Conservation (phyloP, 2,113 vertebrate species). For the Salvelinus namaycush region DNA sequence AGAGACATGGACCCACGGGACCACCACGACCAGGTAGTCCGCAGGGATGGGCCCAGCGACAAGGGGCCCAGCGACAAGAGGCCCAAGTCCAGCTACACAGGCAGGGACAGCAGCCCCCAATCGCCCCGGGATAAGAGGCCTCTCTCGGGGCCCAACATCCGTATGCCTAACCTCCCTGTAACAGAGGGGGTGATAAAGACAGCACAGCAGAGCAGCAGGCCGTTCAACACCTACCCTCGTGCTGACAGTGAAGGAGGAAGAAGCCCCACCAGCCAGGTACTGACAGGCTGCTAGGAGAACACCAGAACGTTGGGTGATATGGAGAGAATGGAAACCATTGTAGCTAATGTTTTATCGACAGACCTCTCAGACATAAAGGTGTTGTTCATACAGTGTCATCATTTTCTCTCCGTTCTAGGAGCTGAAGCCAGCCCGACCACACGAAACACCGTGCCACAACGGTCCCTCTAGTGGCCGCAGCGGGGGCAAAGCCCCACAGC, state of each 20-base stretch:
- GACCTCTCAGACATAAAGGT: too few relatives aligned
- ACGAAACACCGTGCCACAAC: constrained; percentile 72
- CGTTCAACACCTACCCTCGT: constrained; percentile 92
- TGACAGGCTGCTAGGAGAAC: neutral
- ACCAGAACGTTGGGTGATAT: neutral
- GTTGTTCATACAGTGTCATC: neutral
- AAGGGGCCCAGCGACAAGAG: constrained; percentile 77
- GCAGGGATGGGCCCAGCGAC: constrained; percentile 74
- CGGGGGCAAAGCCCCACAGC: constrained; percentile 51
- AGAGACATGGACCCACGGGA: constrained; percentile 60
- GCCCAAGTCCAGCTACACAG: constrained; percentile 82
- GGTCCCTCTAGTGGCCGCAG: constrained; percentile 67
- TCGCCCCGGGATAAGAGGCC: constrained; percentile 87
- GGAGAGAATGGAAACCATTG: too few relatives aligned
- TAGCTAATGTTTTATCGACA: too few relatives aligned
- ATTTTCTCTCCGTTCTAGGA: constrained; percentile 32
- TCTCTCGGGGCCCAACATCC: constrained; percentile 86
- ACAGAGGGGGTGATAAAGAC: constrained; percentile 76
- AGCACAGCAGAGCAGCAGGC: constrained; percentile 77
- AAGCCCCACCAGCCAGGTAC: constrained; percentile 81
- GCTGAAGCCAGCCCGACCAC: constrained; percentile 65
- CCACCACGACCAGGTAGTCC: constrained; percentile 59
- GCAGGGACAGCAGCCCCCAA: constrained; percentile 74
- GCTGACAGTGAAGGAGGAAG: constrained; percentile 81
- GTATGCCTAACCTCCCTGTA: constrained; percentile 77